Percentiles rank a stretch among this genome's conserved stretches.
These are phyloP conservation scores for Melanophora roralis DNA, from an alignment of 2,888 invertebrate species.

Conservation along the genomic window DNA sequence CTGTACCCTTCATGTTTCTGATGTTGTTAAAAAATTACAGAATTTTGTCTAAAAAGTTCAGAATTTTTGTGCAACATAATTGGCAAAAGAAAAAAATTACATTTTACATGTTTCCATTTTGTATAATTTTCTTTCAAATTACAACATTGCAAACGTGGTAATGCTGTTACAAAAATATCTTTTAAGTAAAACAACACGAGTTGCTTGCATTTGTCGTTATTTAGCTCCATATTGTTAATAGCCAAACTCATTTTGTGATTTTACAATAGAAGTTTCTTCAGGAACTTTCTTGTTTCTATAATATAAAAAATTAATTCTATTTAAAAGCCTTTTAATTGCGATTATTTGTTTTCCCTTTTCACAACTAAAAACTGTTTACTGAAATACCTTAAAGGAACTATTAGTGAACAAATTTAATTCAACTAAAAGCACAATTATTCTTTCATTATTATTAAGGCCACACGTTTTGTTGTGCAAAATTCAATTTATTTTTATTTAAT, in stretches of 20 bases:
- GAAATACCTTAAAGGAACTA: too few species aligned
- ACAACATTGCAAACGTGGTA: conserved; percentile 26
- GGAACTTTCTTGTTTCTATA: background rate
- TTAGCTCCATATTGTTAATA: conserved; percentile 8
- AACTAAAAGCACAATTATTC: too few species aligned
- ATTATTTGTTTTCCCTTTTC: too few species aligned
- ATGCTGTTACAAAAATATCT: background rate
- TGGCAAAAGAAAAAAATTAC: background rate
- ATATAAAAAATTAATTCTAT: background rate
- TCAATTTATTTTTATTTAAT: background rate
- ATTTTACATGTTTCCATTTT: too few species aligned
- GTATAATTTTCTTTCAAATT: too few species aligned
- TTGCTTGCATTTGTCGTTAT: background rate
- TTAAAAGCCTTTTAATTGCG: too few species aligned
- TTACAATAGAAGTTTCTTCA: background rate
- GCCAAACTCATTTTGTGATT: conserved; percentile 32
- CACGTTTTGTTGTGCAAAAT: too few species aligned
- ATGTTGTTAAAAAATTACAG: background rate
- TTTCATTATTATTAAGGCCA: too few species aligned
- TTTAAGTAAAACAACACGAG: conserved; percentile 4
- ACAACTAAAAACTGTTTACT: too few species aligned
- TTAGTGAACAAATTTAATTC: too few species aligned
- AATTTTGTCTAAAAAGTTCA: conserved; percentile 10
- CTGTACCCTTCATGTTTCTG: conserved; percentile 3
- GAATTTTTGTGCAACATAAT: background rate